Conservation (phyloP, 2,888 invertebrate species). For the Psylliodes chrysocephalus region DNA sequence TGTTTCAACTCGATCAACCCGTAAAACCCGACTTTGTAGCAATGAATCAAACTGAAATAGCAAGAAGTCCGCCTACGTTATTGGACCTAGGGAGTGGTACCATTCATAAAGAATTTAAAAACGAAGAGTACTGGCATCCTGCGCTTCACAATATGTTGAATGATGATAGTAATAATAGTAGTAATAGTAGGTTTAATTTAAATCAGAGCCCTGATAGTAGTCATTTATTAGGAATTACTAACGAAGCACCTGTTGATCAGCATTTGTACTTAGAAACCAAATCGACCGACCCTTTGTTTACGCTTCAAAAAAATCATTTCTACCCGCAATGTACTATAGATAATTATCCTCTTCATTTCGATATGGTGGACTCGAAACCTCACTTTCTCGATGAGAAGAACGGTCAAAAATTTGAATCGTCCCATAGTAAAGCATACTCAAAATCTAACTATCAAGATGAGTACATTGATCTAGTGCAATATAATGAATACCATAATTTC, state of each 20-base stretch:
- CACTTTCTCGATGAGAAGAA: constrained; percentile 51
- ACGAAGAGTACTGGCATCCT: constrained; percentile 72
- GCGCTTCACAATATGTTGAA: constrained; percentile 65
- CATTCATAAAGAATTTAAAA: constrained; percentile 71
- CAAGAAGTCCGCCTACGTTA: constrained; percentile 76
- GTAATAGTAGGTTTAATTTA: constrained; percentile 61
- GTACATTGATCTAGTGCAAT: constrained; percentile 57
- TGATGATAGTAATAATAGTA: constrained; percentile 64
- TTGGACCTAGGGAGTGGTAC: constrained; percentile 79
- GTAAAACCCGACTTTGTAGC: constrained; percentile 71
- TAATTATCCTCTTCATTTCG: constrained; percentile 42
- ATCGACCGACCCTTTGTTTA: constrained; percentile 48
- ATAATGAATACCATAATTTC: constrained; percentile 59
- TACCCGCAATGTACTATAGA: constrained; percentile 41
- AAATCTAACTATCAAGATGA: constrained; percentile 53
- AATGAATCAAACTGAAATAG: constrained; percentile 59
- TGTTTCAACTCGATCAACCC: constrained; percentile 81
- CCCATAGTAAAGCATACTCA: constrained; percentile 40
- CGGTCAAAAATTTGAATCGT: constrained; percentile 49
- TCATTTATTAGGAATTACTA: constrained; percentile 62
- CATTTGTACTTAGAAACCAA: constrained; percentile 50
- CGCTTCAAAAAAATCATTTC: constrained; percentile 43
- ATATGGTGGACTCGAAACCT: constrained; percentile 48
- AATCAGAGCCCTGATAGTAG: constrained; percentile 67
- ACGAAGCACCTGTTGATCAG: constrained; percentile 52